A percentile compares a stretch with the other conserved stretches of the same genome.
Evolutionary conservation across 1,140 invertebrate genomes (phyloP).

Genomic region (Heliconius eleuchia): DNA sequence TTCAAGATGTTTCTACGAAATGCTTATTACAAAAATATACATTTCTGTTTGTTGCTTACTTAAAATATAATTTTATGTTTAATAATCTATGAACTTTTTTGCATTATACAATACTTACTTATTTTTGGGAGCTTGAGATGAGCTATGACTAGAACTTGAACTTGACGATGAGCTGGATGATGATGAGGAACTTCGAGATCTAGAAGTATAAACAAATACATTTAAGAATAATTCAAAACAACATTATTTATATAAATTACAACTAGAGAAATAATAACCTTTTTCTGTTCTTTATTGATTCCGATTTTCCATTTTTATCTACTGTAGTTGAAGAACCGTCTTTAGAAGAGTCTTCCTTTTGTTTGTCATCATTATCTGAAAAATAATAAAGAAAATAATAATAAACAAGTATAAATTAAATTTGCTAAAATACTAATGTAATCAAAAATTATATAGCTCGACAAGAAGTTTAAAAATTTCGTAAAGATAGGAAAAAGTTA

Average conservation of each 20-base stretch:
- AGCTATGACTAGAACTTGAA: slow-evolving; percentile 75
- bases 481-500: too few relatives aligned
- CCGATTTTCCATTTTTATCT: slow-evolving; percentile 61
- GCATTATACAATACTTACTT: slow-evolving; percentile 54
- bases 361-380: slow-evolving; percentile 52
- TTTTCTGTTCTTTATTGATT: slow-evolving; percentile 51
- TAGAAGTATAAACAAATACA: slow-evolving; percentile 35
- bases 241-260: background rate
- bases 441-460: background rate
- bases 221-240: background rate
- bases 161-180: slow-evolving; percentile 73
- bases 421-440: background rate
- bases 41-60: too few relatives aligned
- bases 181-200: slow-evolving; percentile 71
- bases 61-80: background rate
- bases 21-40: too few relatives aligned
- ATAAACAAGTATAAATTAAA: background rate
- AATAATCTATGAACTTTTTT: background rate
- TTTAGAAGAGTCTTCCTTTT: slow-evolving; percentile 51
- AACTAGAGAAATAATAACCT: slow-evolving; percentile 38
- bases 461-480: too few relatives aligned
- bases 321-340: slow-evolving; percentile 38
- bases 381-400: background rate
- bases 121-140: slow-evolving; percentile 63
- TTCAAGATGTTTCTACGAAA: too few relatives aligned